Evolutionary conservation across 2,888 invertebrate species (phyloP), one percentile per base, ranked within the genome.

Genomic region (Agonum fuliginosum): DNA sequence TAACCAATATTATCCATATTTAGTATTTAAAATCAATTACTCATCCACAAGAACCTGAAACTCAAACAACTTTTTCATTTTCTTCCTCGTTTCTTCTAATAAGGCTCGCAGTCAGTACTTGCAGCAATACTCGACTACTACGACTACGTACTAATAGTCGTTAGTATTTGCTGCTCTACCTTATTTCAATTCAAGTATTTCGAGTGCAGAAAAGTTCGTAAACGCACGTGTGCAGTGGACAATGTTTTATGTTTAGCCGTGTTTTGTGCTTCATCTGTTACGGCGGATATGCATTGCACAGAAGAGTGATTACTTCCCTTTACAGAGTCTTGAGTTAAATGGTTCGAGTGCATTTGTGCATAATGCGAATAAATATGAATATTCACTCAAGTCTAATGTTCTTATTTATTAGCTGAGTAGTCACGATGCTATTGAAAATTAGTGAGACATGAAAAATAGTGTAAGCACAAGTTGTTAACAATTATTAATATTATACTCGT

Each of bases 291-390:
- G 54, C 5, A 20, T 24, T 10, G 54, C 22, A 54, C n/a, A 54
- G 22, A 54, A 24, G 54, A 54, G n/a, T 54, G 54, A 54, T 54
- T 54, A 22, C 54, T 54, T 54, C 54, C 54, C 54, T 54, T 54
- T 54, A 22, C 12, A 24, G n/a, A n/a, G n/a, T n/a, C n/a, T n/a
- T n/a, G n/a, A n/a, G n/a, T n/a, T n/a, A n/a, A n/a, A n/a, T n/a
- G n/a, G n/a, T 3, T 37, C 3, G 12, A 37, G 37, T 37, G 37
- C 0, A n/a, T 37, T 37, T 37, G 34, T 34, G 51, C 22, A 22
- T 20, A 51, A 51, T 54, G 22, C 10, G 8, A 37, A 37, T 37
- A 12, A 37, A n/a, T n/a, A n/a, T n/a, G n/a, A n/a, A n/a, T n/a
- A n/a, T n/a, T n/a, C n/a, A n/a, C n/a, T n/a, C n/a, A n/a, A n/a